phyloP scores from a whole-genome alignment of 2,888 invertebrate species.

The Keiferia lycopersicella region DNA sequence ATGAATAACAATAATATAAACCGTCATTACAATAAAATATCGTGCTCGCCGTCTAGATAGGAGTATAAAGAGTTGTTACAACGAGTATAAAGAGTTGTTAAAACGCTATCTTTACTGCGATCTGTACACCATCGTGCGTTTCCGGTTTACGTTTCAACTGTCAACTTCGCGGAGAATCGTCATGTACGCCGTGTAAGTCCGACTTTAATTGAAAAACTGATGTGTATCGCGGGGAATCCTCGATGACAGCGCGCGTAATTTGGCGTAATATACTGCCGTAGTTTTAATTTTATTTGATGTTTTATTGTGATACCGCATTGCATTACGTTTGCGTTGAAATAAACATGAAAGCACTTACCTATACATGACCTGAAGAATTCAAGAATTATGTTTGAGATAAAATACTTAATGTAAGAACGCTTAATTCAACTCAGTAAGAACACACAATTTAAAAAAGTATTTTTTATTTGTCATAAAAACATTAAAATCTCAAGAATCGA shows the following conservation, averaged over 20 bases:
- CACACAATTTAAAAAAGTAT: too few species aligned
- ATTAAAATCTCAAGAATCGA: too few species aligned
- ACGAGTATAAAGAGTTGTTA: slow-evolving; percentile 23
- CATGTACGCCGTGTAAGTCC: slow-evolving; percentile 29
- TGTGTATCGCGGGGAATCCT: slow-evolving; percentile 28
- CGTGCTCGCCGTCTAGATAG: slow-evolving; percentile 4
- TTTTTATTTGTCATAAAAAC: too few species aligned
- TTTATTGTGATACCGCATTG: neutral
- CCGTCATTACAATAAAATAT: neutral
- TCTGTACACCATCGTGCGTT: slow-evolving; percentile 43
- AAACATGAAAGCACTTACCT: neutral
- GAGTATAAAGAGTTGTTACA: slow-evolving; percentile 25
- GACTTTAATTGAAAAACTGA: slow-evolving; percentile 29
- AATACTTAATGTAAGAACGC: too few species aligned
- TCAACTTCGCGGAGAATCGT: slow-evolving; percentile 38
- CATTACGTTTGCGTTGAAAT: neutral
- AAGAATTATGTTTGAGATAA: neutral
- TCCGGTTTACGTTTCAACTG: slow-evolving; percentile 39
- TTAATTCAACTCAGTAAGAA: too few species aligned
- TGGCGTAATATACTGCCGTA: neutral
- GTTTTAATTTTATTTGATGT: slow-evolving; percentile 16
- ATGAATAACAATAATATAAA: neutral
- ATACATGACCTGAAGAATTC: neutral
- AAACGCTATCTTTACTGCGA: slow-evolving; percentile 44
- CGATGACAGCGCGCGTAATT: slow-evolving; percentile 24